A percentile compares a stretch with the other conserved stretches of the same genome.
Conservation (phyloP, 2,888 invertebrate genomes). For the Allolobophora icterica region DNA sequence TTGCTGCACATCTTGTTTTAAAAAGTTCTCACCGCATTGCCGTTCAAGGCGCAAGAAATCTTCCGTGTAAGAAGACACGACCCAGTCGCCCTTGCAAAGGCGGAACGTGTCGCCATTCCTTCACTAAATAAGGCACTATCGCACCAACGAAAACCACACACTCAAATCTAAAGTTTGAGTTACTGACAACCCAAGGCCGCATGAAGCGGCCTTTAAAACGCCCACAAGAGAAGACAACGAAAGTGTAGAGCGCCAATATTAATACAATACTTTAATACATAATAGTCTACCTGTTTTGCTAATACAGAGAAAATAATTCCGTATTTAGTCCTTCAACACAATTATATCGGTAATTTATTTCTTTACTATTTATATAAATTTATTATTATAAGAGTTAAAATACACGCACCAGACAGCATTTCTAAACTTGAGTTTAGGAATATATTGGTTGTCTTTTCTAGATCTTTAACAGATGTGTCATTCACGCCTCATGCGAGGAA, state of each 20-base stretch:
- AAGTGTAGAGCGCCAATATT: no score
- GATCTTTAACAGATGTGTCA: neutral
- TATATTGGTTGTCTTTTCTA: neutral
- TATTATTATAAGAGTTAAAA: neutral
- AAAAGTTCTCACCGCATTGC: slow-evolving; percentile 10
- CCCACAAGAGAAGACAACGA: neutral
- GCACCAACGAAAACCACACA: neutral
- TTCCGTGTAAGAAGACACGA: neutral
- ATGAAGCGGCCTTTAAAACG: neutral
- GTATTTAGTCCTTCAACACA: neutral
- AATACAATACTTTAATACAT: no score
- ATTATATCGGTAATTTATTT: neutral
- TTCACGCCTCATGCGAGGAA: neutral
- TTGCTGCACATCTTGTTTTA: neutral
- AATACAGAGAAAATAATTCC: neutral
- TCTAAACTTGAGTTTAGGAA: neutral
- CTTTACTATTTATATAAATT: neutral
- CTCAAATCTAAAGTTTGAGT: neutral
- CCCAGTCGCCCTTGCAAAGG: slow-evolving; percentile 8
- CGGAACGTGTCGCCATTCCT: neutral
- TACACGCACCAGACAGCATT: neutral
- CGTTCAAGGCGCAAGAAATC: neutral
- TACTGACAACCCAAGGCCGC: neutral
- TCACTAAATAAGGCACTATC: neutral
- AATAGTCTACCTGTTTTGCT: neutral